Evolutionary conservation across 2,113 vertebrate species (phyloP).

Genomic region (Felis chaus): DNA sequence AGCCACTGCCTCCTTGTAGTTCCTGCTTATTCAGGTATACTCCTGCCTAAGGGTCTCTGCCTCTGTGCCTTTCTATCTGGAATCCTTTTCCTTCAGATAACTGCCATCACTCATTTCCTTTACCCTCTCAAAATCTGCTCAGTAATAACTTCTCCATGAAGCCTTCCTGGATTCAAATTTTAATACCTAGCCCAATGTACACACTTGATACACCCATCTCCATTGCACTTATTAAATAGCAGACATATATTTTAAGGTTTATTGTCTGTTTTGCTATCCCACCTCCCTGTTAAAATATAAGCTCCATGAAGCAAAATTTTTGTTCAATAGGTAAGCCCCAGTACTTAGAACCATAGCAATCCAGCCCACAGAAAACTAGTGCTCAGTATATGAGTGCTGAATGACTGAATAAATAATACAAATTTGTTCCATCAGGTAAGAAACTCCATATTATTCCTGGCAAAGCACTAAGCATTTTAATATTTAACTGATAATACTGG

Average conservation of each 20-base stretch:
- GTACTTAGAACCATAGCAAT: neutral
- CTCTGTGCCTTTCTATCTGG: neutral
- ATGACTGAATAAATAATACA: constrained; percentile 15
- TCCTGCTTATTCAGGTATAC: neutral
- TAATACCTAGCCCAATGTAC: neutral
- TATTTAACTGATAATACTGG: neutral
- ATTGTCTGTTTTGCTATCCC: neutral
- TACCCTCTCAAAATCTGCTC: neutral
- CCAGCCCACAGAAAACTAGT: neutral
- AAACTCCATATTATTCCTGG: neutral
- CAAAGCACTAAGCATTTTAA: neutral
- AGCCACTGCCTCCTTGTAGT: neutral
- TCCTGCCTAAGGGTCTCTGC: neutral
- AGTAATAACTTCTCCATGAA: neutral
- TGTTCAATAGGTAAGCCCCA: neutral
- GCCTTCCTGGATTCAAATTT: neutral
- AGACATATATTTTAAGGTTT: neutral
- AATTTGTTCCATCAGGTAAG: neutral
- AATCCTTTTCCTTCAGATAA: neutral
- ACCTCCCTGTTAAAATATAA: neutral
- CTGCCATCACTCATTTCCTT: neutral
- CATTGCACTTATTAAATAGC: neutral
- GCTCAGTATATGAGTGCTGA: neutral
- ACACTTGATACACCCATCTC: neutral
- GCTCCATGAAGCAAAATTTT: neutral